Conservation (phyloP, 2,888 invertebrate species). For the Macropis europaea region DNA sequence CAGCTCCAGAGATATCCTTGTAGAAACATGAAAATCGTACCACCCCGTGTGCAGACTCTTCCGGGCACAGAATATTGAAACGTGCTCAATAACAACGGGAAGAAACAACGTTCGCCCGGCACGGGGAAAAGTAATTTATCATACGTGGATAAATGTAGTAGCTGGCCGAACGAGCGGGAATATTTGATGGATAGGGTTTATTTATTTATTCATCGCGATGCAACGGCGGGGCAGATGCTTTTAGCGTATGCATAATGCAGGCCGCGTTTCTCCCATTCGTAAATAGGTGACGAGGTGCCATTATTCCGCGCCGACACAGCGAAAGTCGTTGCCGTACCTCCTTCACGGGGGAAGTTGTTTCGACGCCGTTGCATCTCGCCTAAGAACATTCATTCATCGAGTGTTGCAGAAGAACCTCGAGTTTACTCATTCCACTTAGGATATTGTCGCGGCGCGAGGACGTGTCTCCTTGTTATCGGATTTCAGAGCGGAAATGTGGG, state of each 20-base stretch:
- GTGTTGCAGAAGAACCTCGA: slow-evolving; percentile 15
- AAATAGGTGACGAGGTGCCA: slow-evolving; percentile 30
- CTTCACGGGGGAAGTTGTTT: slow-evolving; percentile 1
- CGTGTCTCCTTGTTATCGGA: no score
- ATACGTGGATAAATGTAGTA: slow-evolving; percentile 11
- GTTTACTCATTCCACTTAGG: no score
- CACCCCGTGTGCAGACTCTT: no score
- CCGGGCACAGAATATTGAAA: no score
- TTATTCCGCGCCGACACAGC: slow-evolving; percentile 17
- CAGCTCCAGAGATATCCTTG: no score
- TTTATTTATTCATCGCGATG: slow-evolving; percentile 36
- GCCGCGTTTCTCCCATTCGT: slow-evolving; percentile 30
- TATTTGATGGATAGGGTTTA: slow-evolving; percentile 8
- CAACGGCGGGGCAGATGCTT: slow-evolving; percentile 19
- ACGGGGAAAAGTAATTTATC: slow-evolving; percentile 16
- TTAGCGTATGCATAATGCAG: slow-evolving; percentile 37
- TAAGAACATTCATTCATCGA: neutral
- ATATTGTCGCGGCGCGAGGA: no score
- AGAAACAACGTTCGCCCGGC: no score
- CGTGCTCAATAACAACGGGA: no score
- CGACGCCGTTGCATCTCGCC: slow-evolving; percentile 11
- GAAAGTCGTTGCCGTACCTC: slow-evolving; percentile 30
- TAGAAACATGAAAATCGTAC: no score
- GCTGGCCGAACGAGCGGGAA: slow-evolving; percentile 1
- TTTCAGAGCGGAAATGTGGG: no score